Percentiles rank a stretch among this genome's conserved stretches.
Conservation (phyloP, 2,888 invertebrate genomes). For the Volucella zonaria region DNA sequence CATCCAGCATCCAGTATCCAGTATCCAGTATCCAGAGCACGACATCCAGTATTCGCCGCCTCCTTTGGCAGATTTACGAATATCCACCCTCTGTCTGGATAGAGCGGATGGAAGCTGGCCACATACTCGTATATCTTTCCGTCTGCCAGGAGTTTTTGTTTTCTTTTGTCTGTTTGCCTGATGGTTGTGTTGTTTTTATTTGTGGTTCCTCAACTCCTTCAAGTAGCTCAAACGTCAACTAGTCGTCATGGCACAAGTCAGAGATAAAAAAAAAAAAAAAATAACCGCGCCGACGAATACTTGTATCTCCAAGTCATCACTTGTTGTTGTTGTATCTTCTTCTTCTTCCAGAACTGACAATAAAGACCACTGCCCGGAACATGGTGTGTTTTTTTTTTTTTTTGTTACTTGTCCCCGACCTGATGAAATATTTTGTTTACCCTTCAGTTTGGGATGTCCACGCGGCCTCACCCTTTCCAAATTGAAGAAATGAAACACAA, state of each 20-base stretch:
- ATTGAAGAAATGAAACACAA: constrained; percentile 11
- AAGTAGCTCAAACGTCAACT: constrained; percentile 65
- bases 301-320: constrained; percentile 15
- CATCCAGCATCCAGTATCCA: not conserved
- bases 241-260: constrained; percentile 57
- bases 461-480: constrained; percentile 43
- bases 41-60: not conserved
- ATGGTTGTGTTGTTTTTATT: constrained; percentile 37
- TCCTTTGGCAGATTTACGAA: constrained; percentile 40
- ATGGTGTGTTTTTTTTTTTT: not conserved
- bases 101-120: constrained; percentile 63
- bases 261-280: not conserved
- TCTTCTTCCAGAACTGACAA: not conserved
- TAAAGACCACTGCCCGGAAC: constrained; percentile 31
- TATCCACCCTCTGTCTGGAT: constrained; percentile 21
- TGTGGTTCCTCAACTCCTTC: constrained; percentile 11
- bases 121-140: constrained; percentile 48
- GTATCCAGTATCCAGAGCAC: too few relatives aligned
- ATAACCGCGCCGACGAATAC: constrained; percentile 1
- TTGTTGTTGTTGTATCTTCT: constrained; percentile 21
- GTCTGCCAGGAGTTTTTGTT: constrained; percentile 61
- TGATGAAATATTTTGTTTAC: constrained; percentile 43
- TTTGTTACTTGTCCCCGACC: not conserved
- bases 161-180: constrained; percentile 58
- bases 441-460: constrained; percentile 58